Evolutionary conservation across 2,113 vertebrate species (phyloP).

Genomic region (Myiozetetes cayanensis): DNA sequence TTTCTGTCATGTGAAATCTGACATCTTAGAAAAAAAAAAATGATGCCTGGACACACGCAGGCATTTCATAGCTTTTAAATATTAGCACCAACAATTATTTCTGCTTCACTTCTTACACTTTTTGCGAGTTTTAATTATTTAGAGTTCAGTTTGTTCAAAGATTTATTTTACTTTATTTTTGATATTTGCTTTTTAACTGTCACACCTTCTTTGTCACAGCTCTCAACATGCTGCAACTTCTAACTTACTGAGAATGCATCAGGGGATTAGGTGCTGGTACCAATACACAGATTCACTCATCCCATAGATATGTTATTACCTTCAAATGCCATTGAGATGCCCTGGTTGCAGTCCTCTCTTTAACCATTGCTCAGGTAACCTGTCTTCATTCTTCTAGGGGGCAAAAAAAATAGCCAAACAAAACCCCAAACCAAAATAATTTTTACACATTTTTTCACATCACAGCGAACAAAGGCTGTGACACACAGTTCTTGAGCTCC

Average conservation of each 20-base stretch:
- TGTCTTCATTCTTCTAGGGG: neutral
- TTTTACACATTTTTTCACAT: neutral
- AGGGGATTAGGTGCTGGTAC: neutral
- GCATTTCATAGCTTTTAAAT: slow-evolving; percentile 1
- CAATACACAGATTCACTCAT: neutral
- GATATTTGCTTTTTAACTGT: neutral
- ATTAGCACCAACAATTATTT: neutral
- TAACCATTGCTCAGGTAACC: neutral
- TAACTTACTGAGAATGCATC: neutral
- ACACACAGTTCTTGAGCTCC: neutral
- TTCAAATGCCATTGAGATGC: neutral
- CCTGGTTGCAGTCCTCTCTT: neutral
- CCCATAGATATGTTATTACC: neutral
- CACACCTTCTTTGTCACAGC: neutral
- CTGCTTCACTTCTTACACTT: neutral
- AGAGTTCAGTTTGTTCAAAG: neutral
- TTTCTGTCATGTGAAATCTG: neutral
- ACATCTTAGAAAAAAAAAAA: neutral
- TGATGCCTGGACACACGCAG: neutral
- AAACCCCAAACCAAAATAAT: neutral
- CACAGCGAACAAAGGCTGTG: neutral
- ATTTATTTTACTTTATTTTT: neutral
- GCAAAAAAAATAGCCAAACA: neutral
- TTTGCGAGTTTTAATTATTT: neutral
- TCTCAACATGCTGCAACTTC: neutral